Evolutionary conservation across 2,797 vertebrate genomes (phyloP).

Genomic region (Sebastes goodei): DNA sequence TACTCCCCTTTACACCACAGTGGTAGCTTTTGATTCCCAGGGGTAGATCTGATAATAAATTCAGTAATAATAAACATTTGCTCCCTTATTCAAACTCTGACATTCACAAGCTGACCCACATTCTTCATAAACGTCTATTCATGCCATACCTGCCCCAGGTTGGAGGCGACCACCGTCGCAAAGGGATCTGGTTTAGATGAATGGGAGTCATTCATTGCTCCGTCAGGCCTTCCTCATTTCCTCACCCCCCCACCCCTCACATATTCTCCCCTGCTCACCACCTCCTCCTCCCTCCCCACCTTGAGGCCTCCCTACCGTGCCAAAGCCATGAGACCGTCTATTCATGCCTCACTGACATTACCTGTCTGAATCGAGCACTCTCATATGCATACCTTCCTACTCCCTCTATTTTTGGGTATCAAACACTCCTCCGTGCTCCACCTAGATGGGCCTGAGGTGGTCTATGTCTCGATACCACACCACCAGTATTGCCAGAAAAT

Average conservation of each 20-base stretch:
- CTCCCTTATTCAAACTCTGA: conserved; percentile 5
- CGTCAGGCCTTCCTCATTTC: conserved; percentile 69
- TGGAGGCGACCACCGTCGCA: conserved; percentile 59
- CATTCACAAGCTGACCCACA: conserved; percentile 41
- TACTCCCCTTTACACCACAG: neutral
- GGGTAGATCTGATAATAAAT: neutral
- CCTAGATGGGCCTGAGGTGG: conserved; percentile 2
- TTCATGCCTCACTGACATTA: conserved; percentile 76
- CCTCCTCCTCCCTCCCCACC: conserved; percentile 48
- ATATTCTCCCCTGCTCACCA: conserved; percentile 42
- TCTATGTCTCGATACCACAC: neutral
- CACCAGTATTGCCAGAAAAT: neutral
- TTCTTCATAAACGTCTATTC: conserved; percentile 74
- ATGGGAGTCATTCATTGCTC: conserved; percentile 80
- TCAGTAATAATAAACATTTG: neutral
- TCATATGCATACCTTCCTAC: conserved; percentile 22
- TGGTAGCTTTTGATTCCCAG: neutral
- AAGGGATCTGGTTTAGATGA: conserved; percentile 73
- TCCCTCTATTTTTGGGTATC: conserved; percentile 1
- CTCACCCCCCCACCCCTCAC: conserved; percentile 41
- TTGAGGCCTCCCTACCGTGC: conserved; percentile 54
- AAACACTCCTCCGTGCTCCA: conserved; percentile 20
- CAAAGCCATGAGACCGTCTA: conserved; percentile 73
- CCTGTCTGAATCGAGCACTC: conserved; percentile 51
- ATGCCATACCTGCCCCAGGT: conserved; percentile 67